Conservation (phyloP, 2,113 vertebrate species). For the Saguinus midas region DNA sequence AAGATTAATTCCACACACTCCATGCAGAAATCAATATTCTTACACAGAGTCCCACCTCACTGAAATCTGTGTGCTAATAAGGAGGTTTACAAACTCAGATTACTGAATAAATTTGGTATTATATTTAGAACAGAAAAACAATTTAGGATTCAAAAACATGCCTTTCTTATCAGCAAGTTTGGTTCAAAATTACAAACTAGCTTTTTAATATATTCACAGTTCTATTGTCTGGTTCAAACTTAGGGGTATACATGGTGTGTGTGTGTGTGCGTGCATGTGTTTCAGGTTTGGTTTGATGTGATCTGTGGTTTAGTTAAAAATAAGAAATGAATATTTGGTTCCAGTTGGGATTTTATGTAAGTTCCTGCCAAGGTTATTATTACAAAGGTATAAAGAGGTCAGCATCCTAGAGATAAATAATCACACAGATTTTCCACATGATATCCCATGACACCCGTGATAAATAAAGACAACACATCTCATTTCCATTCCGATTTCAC, state of each 20-base stretch:
- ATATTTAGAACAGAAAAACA: slow-evolving; percentile 43
- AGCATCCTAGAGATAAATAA: slow-evolving; percentile 63
- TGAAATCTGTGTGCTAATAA: slow-evolving; percentile 48
- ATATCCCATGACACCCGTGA: slow-evolving; percentile 38
- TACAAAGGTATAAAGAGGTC: slow-evolving; percentile 53
- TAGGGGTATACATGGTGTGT: not conserved
- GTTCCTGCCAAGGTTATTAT: slow-evolving; percentile 70
- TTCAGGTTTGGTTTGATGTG: slow-evolving; percentile 40
- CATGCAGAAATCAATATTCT: slow-evolving; percentile 65
- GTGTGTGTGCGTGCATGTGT: not conserved
- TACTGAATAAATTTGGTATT: slow-evolving; percentile 29
- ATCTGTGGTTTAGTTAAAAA: slow-evolving; percentile 67
- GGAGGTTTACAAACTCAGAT: slow-evolving; percentile 40
- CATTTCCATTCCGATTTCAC: slow-evolving; percentile 67
- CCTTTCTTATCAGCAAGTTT: slow-evolving; percentile 30
- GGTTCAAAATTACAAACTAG: not conserved
- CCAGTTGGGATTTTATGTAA: slow-evolving; percentile 62
- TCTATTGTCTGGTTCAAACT: slow-evolving; percentile 1
- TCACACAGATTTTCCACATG: slow-evolving; percentile 68
- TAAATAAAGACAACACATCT: slow-evolving; percentile 56
- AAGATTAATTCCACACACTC: slow-evolving; percentile 59
- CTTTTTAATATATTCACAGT: not conserved
- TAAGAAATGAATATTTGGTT: slow-evolving; percentile 70
- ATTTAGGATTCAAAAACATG: slow-evolving; percentile 19
- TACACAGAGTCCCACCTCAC: not conserved